Percentiles rank a stretch among this genome's conserved stretches.
These are phyloP conservation scores for Idaea dimidiata DNA, from an alignment of 2,888 invertebrate species.

Conservation along the genomic window DNA sequence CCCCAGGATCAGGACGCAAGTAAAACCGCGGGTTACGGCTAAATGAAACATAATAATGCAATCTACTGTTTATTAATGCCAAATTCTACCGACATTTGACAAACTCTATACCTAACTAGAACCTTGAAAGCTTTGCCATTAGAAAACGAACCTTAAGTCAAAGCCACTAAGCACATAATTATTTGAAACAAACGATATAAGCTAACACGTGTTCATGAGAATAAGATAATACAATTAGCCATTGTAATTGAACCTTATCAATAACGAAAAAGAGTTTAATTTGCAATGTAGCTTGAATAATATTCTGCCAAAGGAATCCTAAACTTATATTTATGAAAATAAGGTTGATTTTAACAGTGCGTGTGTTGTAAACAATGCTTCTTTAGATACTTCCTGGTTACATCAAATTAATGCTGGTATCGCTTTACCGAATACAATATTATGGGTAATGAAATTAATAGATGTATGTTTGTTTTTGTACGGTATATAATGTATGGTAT, in stretches of 20 bases:
- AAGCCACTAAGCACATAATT: background rate
- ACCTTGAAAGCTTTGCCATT: background rate
- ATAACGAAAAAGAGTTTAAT: background rate
- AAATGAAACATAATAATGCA: background rate
- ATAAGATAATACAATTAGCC: background rate
- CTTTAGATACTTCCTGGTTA: background rate
- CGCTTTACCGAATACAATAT: background rate
- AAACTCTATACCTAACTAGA: background rate
- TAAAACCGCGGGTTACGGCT: background rate
- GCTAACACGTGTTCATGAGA: background rate
- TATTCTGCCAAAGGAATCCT: background rate
- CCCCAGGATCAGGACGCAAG: background rate
- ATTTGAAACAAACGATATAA: background rate
- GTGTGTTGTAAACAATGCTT: background rate
- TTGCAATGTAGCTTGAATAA: background rate
- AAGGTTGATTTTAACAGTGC: background rate
- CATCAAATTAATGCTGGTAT: background rate
- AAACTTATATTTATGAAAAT: background rate
- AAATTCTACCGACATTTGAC: slow-evolving; percentile 1
- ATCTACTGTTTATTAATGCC: background rate
- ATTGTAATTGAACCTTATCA: background rate
- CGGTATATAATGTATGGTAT: background rate
- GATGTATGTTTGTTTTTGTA: background rate
- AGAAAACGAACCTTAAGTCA: background rate
- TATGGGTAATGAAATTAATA: background rate